Evolutionary conservation across 2,113 vertebrate species (phyloP).

Genomic region (Phylloscopus trochilus): DNA sequence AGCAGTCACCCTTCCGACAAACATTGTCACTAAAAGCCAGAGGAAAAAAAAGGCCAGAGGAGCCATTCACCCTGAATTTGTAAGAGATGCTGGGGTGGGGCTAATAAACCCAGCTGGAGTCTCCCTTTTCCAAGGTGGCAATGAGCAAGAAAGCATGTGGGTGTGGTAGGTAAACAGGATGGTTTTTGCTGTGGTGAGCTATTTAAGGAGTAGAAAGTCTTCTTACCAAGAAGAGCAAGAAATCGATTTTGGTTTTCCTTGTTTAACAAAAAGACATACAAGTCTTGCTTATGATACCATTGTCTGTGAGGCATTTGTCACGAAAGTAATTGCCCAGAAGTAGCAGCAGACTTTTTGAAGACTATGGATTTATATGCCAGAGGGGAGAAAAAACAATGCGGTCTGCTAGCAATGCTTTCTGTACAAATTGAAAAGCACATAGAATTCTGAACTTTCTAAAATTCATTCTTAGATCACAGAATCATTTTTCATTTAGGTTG

Average conservation of each 20-base stretch:
- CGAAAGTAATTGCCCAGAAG: neutral
- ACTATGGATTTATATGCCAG: fast-evolving
- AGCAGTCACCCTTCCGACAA: neutral
- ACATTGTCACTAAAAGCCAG: fast-evolving
- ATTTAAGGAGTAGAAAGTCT: neutral
- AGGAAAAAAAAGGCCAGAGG: fast-evolving
- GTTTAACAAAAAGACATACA: neutral
- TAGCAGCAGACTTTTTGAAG: neutral
- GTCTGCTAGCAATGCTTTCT: neutral
- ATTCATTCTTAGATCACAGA: neutral
- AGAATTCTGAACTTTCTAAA: neutral
- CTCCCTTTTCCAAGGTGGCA: neutral
- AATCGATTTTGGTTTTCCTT: neutral
- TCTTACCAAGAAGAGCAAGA: neutral
- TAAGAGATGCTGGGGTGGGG: neutral
- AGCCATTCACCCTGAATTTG: neutral
- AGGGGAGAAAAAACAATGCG: neutral
- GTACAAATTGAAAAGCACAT: neutral
- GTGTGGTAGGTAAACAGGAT: neutral
- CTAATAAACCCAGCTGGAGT: neutral
- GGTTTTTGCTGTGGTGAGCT: neutral
- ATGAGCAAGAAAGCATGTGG: neutral
- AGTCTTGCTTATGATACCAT: neutral
- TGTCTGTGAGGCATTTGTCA: fast-evolving
- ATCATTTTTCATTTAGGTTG: neutral